Evolutionary conservation across 2,113 vertebrate species (phyloP).

Genomic region (Phoenicopterus ruber): DNA sequence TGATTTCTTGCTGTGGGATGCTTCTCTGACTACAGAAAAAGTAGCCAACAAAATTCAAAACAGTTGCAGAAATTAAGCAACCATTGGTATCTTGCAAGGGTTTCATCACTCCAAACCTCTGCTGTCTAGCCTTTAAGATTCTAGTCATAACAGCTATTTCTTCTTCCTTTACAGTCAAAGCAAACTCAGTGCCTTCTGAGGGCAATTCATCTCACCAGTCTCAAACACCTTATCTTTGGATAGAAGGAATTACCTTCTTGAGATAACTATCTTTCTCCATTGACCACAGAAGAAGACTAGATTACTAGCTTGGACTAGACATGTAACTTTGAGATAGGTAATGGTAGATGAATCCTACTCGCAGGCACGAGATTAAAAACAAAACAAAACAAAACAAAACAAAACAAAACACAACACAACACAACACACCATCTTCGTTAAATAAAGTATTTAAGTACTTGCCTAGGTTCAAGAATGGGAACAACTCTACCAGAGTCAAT

Average conservation of each 20-base stretch:
- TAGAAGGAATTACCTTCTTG: neutral
- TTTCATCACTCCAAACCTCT: neutral
- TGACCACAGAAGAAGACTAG: neutral
- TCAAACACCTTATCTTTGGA: neutral
- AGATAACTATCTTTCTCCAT: neutral
- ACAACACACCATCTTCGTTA: neutral
- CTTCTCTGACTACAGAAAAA: neutral
- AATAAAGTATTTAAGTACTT: neutral
- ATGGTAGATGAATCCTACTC: neutral
- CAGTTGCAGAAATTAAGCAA: neutral
- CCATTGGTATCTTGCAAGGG: neutral
- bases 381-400: neutral
- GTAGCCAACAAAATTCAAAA: neutral
- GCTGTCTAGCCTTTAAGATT: neutral
- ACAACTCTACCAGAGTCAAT: neutral
- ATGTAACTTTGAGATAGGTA: neutral
- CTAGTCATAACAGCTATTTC: neutral
- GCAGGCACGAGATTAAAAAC: neutral
- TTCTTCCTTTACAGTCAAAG: neutral
- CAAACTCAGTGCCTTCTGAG: neutral
- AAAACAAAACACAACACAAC: too few species aligned
- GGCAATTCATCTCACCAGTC: neutral
- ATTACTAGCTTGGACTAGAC: neutral
- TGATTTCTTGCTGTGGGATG: neutral
- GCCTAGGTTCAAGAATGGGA: neutral